A percentile compares a stretch with the other conserved stretches of the same genome.
Conservation (phyloP, 2,797 vertebrate genomes). For the Protosalanx chinensis region DNA sequence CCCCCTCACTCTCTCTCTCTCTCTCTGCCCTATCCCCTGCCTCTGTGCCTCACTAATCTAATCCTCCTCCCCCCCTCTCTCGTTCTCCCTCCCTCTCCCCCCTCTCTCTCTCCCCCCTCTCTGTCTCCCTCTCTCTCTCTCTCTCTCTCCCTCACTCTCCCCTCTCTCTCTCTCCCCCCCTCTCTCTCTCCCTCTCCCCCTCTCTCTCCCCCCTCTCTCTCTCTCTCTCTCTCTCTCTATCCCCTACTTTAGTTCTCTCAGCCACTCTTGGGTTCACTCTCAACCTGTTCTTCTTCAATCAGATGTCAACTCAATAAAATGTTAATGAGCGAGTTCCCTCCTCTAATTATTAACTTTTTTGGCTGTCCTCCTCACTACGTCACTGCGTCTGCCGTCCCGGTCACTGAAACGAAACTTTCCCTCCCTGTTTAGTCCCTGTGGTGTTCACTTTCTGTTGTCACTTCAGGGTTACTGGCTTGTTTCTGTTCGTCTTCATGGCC, state of each 20-base stretch:
- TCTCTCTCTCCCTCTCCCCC: conserved; percentile 11
- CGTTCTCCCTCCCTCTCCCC: conserved; percentile 27
- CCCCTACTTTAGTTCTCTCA: conserved; percentile 16
- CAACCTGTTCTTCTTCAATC: no score
- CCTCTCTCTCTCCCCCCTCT: conserved; percentile 20
- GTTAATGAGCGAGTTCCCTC: background rate
- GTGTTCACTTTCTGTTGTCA: conserved; percentile 10
- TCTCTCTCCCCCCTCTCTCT: background rate
- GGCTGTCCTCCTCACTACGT: background rate
- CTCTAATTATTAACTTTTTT: background rate
- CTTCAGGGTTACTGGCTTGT: conserved; percentile 35
- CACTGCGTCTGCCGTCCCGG: background rate
- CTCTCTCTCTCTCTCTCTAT: conserved; percentile 32
- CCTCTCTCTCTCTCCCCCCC: conserved; percentile 14
- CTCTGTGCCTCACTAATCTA: conserved; percentile 9
- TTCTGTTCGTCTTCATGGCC: conserved; percentile 24
- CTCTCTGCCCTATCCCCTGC: conserved; percentile 4
- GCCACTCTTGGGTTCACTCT: background rate
- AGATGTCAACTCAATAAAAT: no score
- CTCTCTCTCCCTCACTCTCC: conserved; percentile 26
- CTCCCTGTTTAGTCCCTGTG: background rate
- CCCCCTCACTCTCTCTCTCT: conserved; percentile 20
- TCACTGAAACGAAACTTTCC: background rate
- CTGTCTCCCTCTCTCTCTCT: background rate
- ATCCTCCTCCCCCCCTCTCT: background rate